Base-by-base conservation (phyloP, 2,797 vertebrate species). In the Schizothorax lantsangensis region DNA sequence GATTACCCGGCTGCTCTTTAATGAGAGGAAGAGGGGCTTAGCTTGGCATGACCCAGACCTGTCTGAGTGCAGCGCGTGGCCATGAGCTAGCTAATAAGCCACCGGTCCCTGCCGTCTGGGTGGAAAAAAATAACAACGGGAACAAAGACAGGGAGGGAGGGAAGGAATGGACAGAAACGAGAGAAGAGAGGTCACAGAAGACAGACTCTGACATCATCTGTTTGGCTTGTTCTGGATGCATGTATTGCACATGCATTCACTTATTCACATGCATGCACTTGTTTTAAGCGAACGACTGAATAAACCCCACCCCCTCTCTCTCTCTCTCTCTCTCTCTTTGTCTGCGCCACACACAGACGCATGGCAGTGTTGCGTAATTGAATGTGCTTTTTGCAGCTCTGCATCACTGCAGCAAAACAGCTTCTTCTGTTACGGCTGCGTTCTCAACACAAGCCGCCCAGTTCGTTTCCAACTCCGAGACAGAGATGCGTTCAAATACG, bases 1-100 rank as follows among this genome's bases (percentile, higher is more conserved):
- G 92, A 95, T 94, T 93, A 94, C 85, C 89, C 79, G 91, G 90
- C 88, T 89, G 91, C 89, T 91, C 91, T 94, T 93, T 93, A 95
- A 94, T 92, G 92, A 93, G 93, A 91, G 92, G 91, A 93, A 91
- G 93, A 91, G 87, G 88, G 86, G 92, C 91, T 94, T 92, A 93
- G 86, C 88, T 80, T 74, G 82, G 89, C 84, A 68, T 93, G 92
- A 93, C 93, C 93, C 90, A 85, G 91, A 92, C 87, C 80, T 83
- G 83, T 85, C 84, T 74, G 84, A 81, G 49, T 40, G 78, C 52
- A 72, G 68, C 30, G 68, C 30, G 23, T 1, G 43, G 75, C 84
- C 64, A 15, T 33, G 81, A 77, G 85, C 68, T 81, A 69, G 86
- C 59, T 71, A 77, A 82, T 52, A 73, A 40, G 84, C 84, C 66